Evolutionary conservation across 2,888 invertebrate genomes (phyloP), one percentile per base, ranked within the genome.

Genomic region (Metellina segmentata): DNA sequence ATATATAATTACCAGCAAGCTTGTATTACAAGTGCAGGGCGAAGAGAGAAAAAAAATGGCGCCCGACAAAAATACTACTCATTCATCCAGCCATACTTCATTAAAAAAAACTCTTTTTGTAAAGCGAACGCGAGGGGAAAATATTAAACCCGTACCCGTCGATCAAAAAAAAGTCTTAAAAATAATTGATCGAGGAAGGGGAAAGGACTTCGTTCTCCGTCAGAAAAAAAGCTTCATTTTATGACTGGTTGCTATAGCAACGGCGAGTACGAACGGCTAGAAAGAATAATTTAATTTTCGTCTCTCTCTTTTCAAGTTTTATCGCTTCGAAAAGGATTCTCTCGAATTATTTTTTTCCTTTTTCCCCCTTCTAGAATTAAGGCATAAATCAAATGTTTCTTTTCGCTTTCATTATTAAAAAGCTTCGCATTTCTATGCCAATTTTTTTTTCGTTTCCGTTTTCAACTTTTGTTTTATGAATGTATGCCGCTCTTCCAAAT

Each of bases 261-360:
- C 83, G 34, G 13, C 72, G 53, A 52, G 83, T 85, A 74, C 74
- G 72, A 74, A 19, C 83, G 83, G 74, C 53, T 74, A 53, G 74
- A 85, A 85, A 85, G 83, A 85, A 85, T 85, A 74, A 85, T 85
- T 85, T 85, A 85, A 85, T 85, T 82, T 85, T 52, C 74, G 83
- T 74, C 83, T 52, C 72, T 72, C 74, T 74, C 83, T 85, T 85
- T 85, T 85, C 83, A 85, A 85, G 83, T 85, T 85, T 85, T 85
- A 85, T 85, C 83, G 75, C 74, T 53, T 34, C 83, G 52, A 74
- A 51, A 52, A 34, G 34, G 53, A 85, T 85, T 53, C 83, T 52
- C 61, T 61, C 11, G 74, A 34, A 34, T 34, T 16, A 53, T 53
- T 74, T 85, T 85, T 74, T 85, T 13, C 49, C 49, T 49, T 49